Evolutionary conservation across 1,140 invertebrate genomes (phyloP), one percentile per base, ranked within the genome.

Genomic region (Dendroctonus valens): DNA sequence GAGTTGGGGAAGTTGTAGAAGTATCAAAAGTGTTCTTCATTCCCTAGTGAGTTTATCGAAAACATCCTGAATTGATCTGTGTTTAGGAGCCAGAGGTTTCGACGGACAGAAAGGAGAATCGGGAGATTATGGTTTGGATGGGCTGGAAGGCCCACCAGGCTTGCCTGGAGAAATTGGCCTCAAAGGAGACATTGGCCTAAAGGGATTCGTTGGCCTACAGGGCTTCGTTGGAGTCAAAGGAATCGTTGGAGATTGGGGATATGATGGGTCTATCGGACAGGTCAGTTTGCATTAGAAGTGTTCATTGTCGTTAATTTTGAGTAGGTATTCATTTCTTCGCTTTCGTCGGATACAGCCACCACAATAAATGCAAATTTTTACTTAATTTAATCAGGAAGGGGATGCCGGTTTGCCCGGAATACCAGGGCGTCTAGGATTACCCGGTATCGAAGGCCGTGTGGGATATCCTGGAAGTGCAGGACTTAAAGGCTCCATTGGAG

Each of bases 191-290:
- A 46, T 52, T 39, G 78, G 79, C 26, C 65, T 65, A 54, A 48
- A 65, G 50, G 81, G 81, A 50, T 57, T 51, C n/a, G 73, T 69
- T 55, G 82, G 82, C 46, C 61, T 77, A 62, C 79, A 75, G 53
- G 86, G 86, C 5, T 6, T 70, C 0, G 78, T 77, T 59, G 87
- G 87, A 50, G 4, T 73, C 1, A 84, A 77, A 68, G 87, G 87
- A 53, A 71, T 76, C 8, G 80, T 73, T 67, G 87, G 87, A 72
- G 77, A 81, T 75, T 58, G 73, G 59, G 79, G 69, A 15, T 37
- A 72, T 26, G 75, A 79, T 64, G 83, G 83, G 12, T 61, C 50
- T 6, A 44, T 48, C 6, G 58, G 58, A 37, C 2, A 60, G 38
- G 58, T 60, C 71, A 49, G 63, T 38, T 40, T n/a, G n/a, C n/a